A percentile compares a stretch with the other conserved stretches of the same genome.
Evolutionary conservation across 2,888 invertebrate species (phyloP).

Genomic region (Lasius fuliginosus): DNA sequence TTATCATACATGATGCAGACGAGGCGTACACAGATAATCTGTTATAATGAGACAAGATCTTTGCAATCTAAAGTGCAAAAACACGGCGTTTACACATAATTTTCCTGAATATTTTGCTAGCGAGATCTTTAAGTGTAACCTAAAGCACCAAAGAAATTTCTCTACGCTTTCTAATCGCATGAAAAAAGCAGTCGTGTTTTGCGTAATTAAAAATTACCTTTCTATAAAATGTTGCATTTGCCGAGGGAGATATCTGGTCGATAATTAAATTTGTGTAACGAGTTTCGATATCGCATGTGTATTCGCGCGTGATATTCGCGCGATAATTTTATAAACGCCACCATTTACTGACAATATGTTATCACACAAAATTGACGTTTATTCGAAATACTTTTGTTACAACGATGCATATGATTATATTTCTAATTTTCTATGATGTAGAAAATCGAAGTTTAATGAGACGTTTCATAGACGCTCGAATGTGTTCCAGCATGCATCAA

Average conservation of each 20-base stretch:
- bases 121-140: constrained; percentile 26
- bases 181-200: constrained; percentile 7
- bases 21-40: not conserved
- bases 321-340: not conserved
- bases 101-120: constrained; percentile 25
- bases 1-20: not conserved
- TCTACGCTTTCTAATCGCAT: constrained; percentile 40
- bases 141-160: constrained; percentile 23
- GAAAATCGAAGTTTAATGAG: not conserved
- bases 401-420: not conserved
- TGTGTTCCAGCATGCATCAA: not conserved
- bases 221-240: not conserved
- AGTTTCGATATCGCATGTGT: not conserved
- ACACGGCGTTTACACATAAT: constrained; percentile 7
- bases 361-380: not conserved
- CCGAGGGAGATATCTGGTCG: not conserved
- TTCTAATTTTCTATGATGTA: not conserved
- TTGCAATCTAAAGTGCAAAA: not conserved
- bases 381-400: not conserved
- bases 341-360: not conserved
- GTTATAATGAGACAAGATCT: constrained; percentile 1
- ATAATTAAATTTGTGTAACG: not conserved
- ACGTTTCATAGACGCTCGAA: not conserved
- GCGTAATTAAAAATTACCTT: constrained; percentile 40
- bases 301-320: not conserved